Conservation (phyloP, 2,888 invertebrate genomes). For the Andricus curvator region DNA sequence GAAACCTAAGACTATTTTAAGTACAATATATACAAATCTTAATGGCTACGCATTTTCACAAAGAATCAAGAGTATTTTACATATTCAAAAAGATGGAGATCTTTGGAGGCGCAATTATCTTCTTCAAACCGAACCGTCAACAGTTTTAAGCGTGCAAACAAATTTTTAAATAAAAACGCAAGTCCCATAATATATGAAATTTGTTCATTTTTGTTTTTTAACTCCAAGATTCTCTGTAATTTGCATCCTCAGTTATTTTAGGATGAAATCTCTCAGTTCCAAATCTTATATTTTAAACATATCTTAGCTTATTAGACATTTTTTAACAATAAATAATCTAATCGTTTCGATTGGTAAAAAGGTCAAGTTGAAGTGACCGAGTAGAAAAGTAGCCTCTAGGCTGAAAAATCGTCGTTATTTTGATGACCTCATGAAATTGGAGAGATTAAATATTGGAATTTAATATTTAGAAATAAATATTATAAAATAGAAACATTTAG, state of each 20-base stretch:
- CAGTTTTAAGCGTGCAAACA: conserved; percentile 3
- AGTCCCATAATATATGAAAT: background rate
- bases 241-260: background rate
- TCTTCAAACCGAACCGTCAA: conserved; percentile 2
- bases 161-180: background rate
- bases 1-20: conserved; percentile 39
- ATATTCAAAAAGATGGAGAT: background rate
- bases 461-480: background rate
- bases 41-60: conserved; percentile 47
- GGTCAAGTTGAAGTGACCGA: background rate
- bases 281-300: background rate
- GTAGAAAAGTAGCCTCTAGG: conserved; percentile 1
- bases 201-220: background rate
- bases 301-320: background rate
- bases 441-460: background rate
- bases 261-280: background rate
- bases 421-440: background rate
- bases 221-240: conserved; percentile 1
- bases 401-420: background rate
- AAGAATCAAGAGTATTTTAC: conserved; percentile 11
- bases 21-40: conserved; percentile 52
- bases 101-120: background rate
- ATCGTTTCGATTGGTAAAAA: background rate
- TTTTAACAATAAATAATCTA: background rate
- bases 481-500: background rate